Conservation (phyloP, 2,888 invertebrate genomes). For the Apoderus coryli region DNA sequence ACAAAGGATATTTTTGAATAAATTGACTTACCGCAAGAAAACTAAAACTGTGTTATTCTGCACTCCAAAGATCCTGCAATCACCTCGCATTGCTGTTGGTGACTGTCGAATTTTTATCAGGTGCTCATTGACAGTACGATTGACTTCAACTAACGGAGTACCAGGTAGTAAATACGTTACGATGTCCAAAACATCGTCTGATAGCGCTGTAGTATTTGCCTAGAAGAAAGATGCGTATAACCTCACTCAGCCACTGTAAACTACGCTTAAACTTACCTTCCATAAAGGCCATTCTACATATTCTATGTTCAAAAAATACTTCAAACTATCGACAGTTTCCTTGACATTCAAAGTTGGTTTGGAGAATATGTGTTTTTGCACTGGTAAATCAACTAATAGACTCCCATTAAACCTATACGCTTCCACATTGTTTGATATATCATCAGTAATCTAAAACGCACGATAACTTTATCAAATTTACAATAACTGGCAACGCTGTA, state of each 20-base stretch:
- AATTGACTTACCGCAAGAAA: slow-evolving; percentile 58
- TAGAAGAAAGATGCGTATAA: slow-evolving; percentile 12
- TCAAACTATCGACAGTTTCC: slow-evolving; percentile 21
- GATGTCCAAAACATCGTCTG: slow-evolving; percentile 39
- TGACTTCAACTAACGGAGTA: slow-evolving; percentile 37
- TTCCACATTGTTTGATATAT: slow-evolving; percentile 1
- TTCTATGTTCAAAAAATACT: slow-evolving; percentile 24
- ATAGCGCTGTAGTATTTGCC: slow-evolving; percentile 21
- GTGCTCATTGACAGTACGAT: slow-evolving; percentile 25
- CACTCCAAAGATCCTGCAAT: slow-evolving; percentile 31
- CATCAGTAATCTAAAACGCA: too few species aligned
- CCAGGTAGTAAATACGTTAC: slow-evolving; percentile 69
- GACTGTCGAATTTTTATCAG: slow-evolving; percentile 35
- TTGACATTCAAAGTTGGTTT: slow-evolving; percentile 19
- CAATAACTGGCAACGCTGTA: too few species aligned
- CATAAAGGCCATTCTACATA: slow-evolving; percentile 36
- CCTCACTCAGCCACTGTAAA: neutral
- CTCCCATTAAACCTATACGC: slow-evolving; percentile 23
- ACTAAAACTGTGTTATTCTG: slow-evolving; percentile 44
- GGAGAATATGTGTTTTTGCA: slow-evolving; percentile 25
- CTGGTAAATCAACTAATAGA: slow-evolving; percentile 31
- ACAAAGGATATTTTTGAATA: too few species aligned
- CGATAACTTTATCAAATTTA: too few species aligned
- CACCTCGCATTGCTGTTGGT: slow-evolving; percentile 52
- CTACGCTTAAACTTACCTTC: slow-evolving; percentile 31